Evolutionary conservation across 2,888 invertebrate species (phyloP), one percentile per base, ranked within the genome.

Genomic region (Ectemnius continuus): DNA sequence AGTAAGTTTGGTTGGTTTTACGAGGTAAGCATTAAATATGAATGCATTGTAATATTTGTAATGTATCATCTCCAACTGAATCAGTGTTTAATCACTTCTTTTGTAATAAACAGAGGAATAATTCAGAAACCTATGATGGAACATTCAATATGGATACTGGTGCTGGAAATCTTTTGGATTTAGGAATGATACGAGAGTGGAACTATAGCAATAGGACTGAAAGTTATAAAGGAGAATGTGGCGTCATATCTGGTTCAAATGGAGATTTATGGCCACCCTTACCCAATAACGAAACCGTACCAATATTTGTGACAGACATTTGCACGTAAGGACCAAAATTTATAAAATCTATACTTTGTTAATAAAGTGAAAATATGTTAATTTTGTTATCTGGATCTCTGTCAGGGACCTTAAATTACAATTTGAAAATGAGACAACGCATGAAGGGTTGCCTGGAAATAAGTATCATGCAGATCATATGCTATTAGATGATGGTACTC

Each of bases 1-100:
- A 94, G 93, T 46, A 95, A 93, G 85, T 97, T 98, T 90, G 98
- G 96, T 11, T 97, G 97, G 96, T 96, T 98, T 88, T 95, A 94
- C 87, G 91, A 91, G 67, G 96, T 96, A 89, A 93, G 94, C 92
- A 78, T 58, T 1, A 18, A 18, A 20, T 6, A 13, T 60, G 65
- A 8, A 26, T 16, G 8, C 56, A 52, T 28, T 13, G 45, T 5
- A 26, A 59, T 18, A 56, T 60, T 61, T 67, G 28, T 36, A 58
- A 57, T 45, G 6, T 36, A 8, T 60, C 26, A 2, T 11, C 28
- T 13, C 6, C 8, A 18, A 16, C 0, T 0, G 13, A 26, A 23
- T 47, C 11, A 16, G 5, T 16, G n/a, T 45, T 20, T 16, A 23
- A 6, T n/a, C 26, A 58, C 23, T 28, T 2, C 11, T 67, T 58